Base-by-base conservation (phyloP, 2,888 invertebrate species). In the Prenolepis imparis region DNA sequence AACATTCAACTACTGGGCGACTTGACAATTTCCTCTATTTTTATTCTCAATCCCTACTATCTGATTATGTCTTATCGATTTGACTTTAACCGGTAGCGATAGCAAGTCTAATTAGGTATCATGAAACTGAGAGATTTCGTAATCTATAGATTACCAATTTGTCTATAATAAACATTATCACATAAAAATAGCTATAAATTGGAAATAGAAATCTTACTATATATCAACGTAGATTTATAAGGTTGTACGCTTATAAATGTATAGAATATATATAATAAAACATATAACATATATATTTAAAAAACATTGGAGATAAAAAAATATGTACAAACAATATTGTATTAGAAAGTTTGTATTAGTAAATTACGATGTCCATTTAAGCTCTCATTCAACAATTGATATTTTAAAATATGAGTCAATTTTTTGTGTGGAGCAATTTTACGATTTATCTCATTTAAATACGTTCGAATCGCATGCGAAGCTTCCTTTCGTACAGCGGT, bases 11-110 rank as follows among this genome's bases (percentile, higher is more conserved):
- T 63, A 44, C 57, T 48, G 3, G 15, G 18, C 8, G 32, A 82
- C 77, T 63, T 39, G 68, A 61, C 59, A 57, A 12, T 32, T 18
- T 72, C 32, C 39, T 41, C 63, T 57, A 64, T 70, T 84, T 84
- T 89, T 89, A 89, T 88, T 74, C 41, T 11, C 59, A 11, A 11
- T 57, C 21, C 12, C 12, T n/a, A 2, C 9, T 81, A 89, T 72
- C 80, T 61, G 6, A 41, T 1, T 3, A 9, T 9, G 67, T 73
- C 68, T 89, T 88, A 89, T 88, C 88, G 9, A 21, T 28, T 28
- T 28, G 28, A 28, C 2, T 24, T 61, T 39, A 15, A 32, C 39
- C 41, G 32, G 11, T 55, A 8, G 67, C 39, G 5, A 48, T 15
- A 55, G 12, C 21, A 36, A 3, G 0, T 55, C 28, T 52, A 61